Evolutionary conservation across 1,140 invertebrate species (phyloP), one percentile per base, ranked within the genome.

Genomic region (Drosophila santomea): DNA sequence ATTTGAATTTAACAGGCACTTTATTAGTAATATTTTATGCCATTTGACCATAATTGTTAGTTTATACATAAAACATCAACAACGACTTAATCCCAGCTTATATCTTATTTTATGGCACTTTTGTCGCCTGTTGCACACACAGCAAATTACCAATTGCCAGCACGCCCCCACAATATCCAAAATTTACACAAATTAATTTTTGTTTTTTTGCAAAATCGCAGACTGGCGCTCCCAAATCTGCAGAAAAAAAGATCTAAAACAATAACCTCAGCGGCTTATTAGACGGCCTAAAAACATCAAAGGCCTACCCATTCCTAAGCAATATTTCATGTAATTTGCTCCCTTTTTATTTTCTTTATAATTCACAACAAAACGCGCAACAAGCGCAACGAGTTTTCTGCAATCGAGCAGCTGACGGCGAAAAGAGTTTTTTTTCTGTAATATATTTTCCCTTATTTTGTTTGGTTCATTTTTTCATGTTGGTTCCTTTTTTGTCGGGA

Each of bases 381-480:
- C 79, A 86, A 86, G 82, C 82, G 58, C 72, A 88, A 86, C 71
- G 71, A 83, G 66, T 79, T 76, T 76, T 83, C 72, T 71, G 76
- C 79, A 89, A 48, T 74, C 63, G 57, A 88, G 75, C 83, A 88
- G 83, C 83, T 86, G 84, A 77, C 59, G 75, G 56, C 56, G 43
- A 39, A 69, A 60, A 74, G 61, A 58, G 47, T 64, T 55, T 71
- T 51, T 51, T 43, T 38, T 41, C 63, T 50, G 45, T 66, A 66
- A 68, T 68, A 47, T 43, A 47, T 52, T 44, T 50, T 66, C 32
- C 32, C 32, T 51, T 43, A 35, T 68, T 67, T 39, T 75, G 45
- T 58, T 73, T 71, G 41, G 38, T 44, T 36, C 45, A 25, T 64
- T 54, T 58, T 51, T 52, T n/a, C n/a, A 32, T 62, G 43, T 61